A percentile compares a stretch with the other conserved stretches of the same genome.
phyloP scores from a whole-genome alignment of 2,113 vertebrate genomes.

The Pipra filicauda region DNA sequence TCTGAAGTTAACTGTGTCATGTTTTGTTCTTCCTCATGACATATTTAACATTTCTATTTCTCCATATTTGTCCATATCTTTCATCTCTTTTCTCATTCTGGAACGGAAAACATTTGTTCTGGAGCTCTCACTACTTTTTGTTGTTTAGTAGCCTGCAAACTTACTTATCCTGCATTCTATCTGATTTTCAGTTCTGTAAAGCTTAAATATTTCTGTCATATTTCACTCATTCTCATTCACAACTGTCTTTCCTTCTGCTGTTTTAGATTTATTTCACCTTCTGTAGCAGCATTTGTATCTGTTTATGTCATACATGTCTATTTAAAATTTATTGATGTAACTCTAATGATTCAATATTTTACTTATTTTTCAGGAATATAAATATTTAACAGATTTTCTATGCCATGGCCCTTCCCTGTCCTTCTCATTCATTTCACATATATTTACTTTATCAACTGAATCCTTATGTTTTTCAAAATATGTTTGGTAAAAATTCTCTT shows the following conservation, averaged over 20 bases:
- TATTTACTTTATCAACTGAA: background rate
- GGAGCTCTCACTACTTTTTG: background rate
- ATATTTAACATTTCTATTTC: background rate
- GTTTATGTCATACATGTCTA: background rate
- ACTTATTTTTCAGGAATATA: background rate
- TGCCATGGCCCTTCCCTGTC: background rate
- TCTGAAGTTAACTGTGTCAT: background rate
- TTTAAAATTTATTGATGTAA: background rate
- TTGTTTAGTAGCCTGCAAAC: background rate
- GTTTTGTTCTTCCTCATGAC: background rate
- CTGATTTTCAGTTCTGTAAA: background rate
- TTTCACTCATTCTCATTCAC: background rate
- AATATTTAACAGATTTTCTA: background rate
- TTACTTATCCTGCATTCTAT: background rate
- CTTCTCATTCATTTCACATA: background rate
- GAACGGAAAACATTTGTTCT: background rate
- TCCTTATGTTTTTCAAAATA: background rate
- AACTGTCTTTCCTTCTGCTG: background rate
- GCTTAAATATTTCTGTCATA: background rate
- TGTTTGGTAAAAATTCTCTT: background rate
- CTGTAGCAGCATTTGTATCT: background rate
- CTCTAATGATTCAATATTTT: background rate
- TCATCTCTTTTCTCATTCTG: background rate
- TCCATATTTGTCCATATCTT: background rate
- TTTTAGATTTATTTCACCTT: background rate